phyloP scores from a whole-genome alignment of 2,113 vertebrate species.

The Syngnathus floridae region DNA sequence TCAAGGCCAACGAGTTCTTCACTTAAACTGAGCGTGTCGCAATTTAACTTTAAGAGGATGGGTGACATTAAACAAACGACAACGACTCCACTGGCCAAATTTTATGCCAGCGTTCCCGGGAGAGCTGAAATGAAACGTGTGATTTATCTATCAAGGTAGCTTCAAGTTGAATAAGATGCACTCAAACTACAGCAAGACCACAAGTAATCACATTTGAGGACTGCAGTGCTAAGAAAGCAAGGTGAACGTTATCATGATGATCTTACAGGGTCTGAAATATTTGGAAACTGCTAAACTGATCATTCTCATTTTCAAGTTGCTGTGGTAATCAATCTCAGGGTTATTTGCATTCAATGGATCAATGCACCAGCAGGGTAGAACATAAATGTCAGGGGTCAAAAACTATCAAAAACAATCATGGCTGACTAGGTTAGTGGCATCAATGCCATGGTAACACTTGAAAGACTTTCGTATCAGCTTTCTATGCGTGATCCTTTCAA shows the following conservation, averaged over 20 bases:
- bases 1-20: slow-evolving; percentile 34
- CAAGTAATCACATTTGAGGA: slow-evolving; percentile 23
- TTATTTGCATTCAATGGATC: slow-evolving; percentile 30
- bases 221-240: slow-evolving; percentile 6
- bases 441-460: slow-evolving; percentile 23
- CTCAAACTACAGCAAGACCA: slow-evolving; percentile 40
- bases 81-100: slow-evolving; percentile 44
- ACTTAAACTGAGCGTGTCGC: slow-evolving; percentile 38
- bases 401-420: slow-evolving; percentile 53
- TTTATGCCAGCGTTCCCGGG: slow-evolving; percentile 39
- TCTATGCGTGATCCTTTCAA: background rate
- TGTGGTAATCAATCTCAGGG: background rate
- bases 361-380: slow-evolving; percentile 24
- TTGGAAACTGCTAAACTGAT: background rate
- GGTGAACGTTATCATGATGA: slow-evolving; percentile 33
- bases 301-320: background rate
- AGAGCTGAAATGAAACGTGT: slow-evolving; percentile 47
- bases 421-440: slow-evolving; percentile 39
- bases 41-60: slow-evolving; percentile 44
- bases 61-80: slow-evolving; percentile 47
- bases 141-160: slow-evolving; percentile 57
- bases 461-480: background rate
- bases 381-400: slow-evolving; percentile 51
- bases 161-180: slow-evolving; percentile 50
- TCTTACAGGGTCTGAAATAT: slow-evolving; percentile 1